These are phyloP conservation scores for Drosophila aff. DNA, from an alignment of 1,140 invertebrate genomes.

Conservation along the genomic window DNA sequence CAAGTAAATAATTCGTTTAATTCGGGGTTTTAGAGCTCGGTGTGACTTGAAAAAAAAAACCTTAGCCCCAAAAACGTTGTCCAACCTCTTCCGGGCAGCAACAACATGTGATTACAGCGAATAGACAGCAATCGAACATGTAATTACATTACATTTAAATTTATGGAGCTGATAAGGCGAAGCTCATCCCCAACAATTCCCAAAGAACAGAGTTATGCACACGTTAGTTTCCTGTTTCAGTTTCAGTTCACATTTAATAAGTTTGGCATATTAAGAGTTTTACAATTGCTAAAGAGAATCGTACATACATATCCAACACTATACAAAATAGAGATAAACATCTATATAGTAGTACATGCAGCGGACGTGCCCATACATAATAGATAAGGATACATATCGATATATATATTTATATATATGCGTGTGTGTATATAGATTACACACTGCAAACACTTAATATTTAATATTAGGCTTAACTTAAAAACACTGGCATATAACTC, in stretches of 20 bases:
- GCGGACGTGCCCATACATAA: conserved; percentile 6
- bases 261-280: conserved; percentile 58
- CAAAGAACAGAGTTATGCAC: not conserved
- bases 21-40: not conserved
- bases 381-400: conserved; percentile 26
- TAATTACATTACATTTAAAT: conserved; percentile 6
- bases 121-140: not conserved
- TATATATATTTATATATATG: conserved; percentile 20
- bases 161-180: conserved; percentile 1
- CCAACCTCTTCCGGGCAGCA: not conserved
- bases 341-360: conserved; percentile 26
- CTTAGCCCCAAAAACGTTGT: not conserved
- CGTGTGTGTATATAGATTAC: conserved; percentile 17
- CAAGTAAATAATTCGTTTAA: not conserved
- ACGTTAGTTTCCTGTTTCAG: conserved; percentile 4
- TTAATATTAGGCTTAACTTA: conserved; percentile 32
- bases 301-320: conserved; percentile 41
- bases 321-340: conserved; percentile 38
- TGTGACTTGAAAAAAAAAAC: too few species aligned
- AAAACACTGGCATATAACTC: conserved; percentile 22
- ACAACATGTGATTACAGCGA: not conserved
- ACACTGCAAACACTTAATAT: conserved; percentile 46
- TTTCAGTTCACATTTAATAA: conserved; percentile 64
- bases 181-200: not conserved
- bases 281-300: conserved; percentile 11